Percentiles rank a stretch among this genome's conserved stretches.
phyloP scores from a whole-genome alignment of 2,888 invertebrate species.

The Diabrotica balteata region DNA sequence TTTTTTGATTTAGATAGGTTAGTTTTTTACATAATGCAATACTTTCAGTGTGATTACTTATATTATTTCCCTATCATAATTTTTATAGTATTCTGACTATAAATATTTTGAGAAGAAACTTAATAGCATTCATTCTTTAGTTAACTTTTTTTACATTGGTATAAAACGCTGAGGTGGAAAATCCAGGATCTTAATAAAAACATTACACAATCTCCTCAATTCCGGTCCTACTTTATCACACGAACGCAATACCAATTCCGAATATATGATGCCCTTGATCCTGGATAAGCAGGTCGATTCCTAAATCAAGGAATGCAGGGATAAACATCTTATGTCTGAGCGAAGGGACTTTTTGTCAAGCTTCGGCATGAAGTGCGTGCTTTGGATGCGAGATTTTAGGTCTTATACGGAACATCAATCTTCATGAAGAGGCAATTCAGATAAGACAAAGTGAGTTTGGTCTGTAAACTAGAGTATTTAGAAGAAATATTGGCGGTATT shows the following conservation, averaged over 20 bases:
- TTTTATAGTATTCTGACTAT: too few relatives aligned
- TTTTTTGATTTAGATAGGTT: too few relatives aligned
- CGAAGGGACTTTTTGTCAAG: conserved; percentile 37
- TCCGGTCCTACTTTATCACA: conserved; percentile 11
- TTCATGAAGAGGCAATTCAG: conserved; percentile 35
- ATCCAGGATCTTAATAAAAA: too few relatives aligned
- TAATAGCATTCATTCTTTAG: too few relatives aligned
- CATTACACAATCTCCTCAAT: too few relatives aligned
- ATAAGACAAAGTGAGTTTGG: conserved; percentile 30
- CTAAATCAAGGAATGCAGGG: conserved; percentile 32
- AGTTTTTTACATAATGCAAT: too few relatives aligned
- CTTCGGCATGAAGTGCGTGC: conserved; percentile 34
- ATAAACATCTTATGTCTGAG: conserved; percentile 35
- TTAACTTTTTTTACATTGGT: too few relatives aligned
- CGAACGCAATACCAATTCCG: conserved; percentile 12
- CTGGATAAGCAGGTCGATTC: conserved; percentile 27
- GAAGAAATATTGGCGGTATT: conserved; percentile 1
- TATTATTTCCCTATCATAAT: too few relatives aligned
- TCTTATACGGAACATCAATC: conserved; percentile 37
- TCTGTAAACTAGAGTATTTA: conserved; percentile 19
- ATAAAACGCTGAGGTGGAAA: too few relatives aligned
- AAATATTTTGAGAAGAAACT: too few relatives aligned
- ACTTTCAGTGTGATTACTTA: too few relatives aligned
- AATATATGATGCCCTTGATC: conserved; percentile 25
- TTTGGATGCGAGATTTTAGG: conserved; percentile 30